Conservation (phyloP, 2,888 invertebrate species). For the Leucania comma region DNA sequence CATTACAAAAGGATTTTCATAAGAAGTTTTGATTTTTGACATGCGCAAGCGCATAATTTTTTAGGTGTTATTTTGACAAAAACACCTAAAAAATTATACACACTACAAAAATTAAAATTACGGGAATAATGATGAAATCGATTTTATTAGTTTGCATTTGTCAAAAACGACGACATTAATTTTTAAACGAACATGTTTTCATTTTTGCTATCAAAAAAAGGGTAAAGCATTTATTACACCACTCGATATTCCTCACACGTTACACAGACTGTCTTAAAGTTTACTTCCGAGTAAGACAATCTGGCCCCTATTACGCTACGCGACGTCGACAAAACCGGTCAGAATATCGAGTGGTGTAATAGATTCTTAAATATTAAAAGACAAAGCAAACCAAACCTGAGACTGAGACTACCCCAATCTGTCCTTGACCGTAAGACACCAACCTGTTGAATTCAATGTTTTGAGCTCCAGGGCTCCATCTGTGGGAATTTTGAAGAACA, state of each 20-base stretch:
- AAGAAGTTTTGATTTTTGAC: background rate
- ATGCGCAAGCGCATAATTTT: background rate
- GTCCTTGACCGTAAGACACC: background rate
- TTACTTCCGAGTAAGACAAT: no score
- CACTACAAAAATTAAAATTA: background rate
- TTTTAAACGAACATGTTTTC: background rate
- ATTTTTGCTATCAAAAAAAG: no score
- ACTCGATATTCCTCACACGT: no score
- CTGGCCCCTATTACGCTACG: no score
- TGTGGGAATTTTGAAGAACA: constrained; percentile 11
- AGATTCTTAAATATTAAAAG: no score
- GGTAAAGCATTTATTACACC: no score
- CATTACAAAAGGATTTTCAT: background rate
- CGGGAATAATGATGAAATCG: background rate
- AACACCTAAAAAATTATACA: no score
- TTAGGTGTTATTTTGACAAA: no score
- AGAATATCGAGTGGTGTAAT: no score
- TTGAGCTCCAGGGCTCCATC: constrained; percentile 30
- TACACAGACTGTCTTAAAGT: no score
- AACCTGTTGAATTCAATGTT: constrained; percentile 15
- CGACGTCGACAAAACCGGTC: no score
- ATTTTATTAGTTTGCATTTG: background rate
- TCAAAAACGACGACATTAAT: background rate
- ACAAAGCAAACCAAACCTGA: no score
- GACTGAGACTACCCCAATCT: background rate